phyloP scores from a whole-genome alignment of 2,888 invertebrate genomes.

The Strigamia transsilvanica region DNA sequence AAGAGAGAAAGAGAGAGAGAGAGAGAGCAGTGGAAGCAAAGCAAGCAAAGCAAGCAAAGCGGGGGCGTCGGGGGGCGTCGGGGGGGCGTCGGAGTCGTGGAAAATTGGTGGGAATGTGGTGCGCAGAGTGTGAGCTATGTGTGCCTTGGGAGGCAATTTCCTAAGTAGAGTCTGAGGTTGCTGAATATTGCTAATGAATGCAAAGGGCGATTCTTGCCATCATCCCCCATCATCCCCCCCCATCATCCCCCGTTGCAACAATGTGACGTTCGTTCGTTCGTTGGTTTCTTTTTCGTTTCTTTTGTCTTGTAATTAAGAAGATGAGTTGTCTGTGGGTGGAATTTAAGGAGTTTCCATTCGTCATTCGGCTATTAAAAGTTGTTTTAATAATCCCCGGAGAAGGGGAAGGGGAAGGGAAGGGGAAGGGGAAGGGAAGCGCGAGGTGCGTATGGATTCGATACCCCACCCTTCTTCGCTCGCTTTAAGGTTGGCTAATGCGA shows the following conservation, averaged over 20 bases:
- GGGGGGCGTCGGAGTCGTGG: neutral
- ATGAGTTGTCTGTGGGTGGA: neutral
- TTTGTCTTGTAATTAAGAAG: neutral
- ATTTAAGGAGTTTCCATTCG: neutral
- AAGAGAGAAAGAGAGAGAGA: too few species aligned
- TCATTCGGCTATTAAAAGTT: neutral
- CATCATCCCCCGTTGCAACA: too few species aligned
- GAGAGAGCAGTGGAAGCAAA: too few species aligned
- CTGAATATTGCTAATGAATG: constrained; percentile 39
- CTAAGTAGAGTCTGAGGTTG: constrained; percentile 16
- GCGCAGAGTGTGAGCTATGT: constrained; percentile 14
- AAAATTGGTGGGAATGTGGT: constrained; percentile 27
- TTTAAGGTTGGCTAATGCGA: too few species aligned
- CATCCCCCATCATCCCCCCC: too few species aligned
- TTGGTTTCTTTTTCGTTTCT: neutral
- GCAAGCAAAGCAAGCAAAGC: too few species aligned
- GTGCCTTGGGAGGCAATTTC: constrained; percentile 18
- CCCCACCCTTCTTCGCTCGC: neutral
- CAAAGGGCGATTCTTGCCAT: too few species aligned
- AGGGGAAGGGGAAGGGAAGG: neutral
- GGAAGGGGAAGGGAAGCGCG: too few species aligned
- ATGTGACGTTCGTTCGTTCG: neutral
- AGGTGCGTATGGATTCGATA: neutral
- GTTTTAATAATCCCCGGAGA: neutral
- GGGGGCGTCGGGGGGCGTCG: neutral